Conservation (phyloP, 2,113 vertebrate species). For the Sigmodon hispidus region DNA sequence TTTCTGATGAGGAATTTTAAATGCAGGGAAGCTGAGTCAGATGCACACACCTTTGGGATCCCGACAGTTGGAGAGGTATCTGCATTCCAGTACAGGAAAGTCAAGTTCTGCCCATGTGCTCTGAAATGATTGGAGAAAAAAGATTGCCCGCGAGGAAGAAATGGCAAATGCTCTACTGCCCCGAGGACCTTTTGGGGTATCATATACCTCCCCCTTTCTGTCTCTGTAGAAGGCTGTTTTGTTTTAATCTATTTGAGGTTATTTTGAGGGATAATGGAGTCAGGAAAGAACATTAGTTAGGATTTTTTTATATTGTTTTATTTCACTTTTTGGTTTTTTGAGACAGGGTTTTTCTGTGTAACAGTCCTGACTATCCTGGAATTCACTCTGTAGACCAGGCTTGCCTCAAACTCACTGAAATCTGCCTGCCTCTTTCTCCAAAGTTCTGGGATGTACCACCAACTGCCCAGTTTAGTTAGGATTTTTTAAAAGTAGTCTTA, state of each 20-base stretch:
- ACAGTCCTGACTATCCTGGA: too few relatives aligned
- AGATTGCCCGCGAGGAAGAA: not conserved
- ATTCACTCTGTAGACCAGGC: too few relatives aligned
- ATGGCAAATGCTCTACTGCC: not conserved
- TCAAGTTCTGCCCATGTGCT: not conserved
- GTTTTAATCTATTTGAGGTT: not conserved
- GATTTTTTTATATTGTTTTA: too few relatives aligned
- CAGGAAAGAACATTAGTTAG: not conserved
- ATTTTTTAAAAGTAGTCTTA: not conserved
- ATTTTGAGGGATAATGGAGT: not conserved
- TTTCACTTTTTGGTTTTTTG: too few relatives aligned
- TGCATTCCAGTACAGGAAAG: not conserved
- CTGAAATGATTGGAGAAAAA: not conserved
- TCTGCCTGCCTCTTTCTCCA: too few relatives aligned
- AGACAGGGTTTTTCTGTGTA: too few relatives aligned
- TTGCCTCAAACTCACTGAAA: too few relatives aligned
- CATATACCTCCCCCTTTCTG: accelerated
- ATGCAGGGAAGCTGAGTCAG: not conserved
- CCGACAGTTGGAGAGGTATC: not conserved
- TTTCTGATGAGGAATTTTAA: slow-evolving; percentile 36
- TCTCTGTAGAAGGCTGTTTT: not conserved
- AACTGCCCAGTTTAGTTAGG: too few relatives aligned
- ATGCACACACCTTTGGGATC: not conserved
- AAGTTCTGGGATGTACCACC: too few relatives aligned
- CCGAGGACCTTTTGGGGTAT: not conserved